Percentiles rank a stretch among this genome's conserved stretches.
These are phyloP conservation scores for Callinectes sapidus DNA, from an alignment of 2,888 invertebrate genomes.

Conservation along the genomic window DNA sequence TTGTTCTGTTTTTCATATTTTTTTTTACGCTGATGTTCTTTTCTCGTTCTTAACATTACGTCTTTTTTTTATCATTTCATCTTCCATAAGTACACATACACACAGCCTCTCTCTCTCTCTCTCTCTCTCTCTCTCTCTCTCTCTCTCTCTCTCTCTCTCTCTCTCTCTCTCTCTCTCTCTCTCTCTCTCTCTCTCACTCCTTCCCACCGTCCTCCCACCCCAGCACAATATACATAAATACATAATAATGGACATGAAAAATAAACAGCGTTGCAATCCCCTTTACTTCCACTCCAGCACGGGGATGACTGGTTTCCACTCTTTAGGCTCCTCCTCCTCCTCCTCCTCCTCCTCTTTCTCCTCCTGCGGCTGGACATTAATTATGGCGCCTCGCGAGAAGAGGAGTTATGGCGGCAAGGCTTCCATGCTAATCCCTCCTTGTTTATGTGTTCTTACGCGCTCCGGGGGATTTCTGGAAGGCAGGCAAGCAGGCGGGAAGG, in stretches of 20 bases:
- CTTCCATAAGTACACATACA: neutral
- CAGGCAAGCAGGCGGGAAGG: neutral
- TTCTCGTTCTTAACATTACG: no score
- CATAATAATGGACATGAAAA: slow-evolving; percentile 21
- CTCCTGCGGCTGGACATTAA: slow-evolving; percentile 29
- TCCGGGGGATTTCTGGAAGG: slow-evolving; percentile 16
- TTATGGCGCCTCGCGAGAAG: neutral
- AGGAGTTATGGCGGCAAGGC: slow-evolving; percentile 22
- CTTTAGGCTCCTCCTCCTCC: neutral
- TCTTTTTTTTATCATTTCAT: neutral
- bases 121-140: slow-evolving; percentile 25
- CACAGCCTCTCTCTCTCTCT: neutral
- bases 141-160: slow-evolving; percentile 25
- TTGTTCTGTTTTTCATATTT: no score
- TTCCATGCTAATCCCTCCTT: slow-evolving; percentile 29
- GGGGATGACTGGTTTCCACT: neutral
- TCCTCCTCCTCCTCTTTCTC: slow-evolving; percentile 26
- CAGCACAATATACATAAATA: neutral
- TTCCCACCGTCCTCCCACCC: neutral
- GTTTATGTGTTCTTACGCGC: slow-evolving; percentile 26
- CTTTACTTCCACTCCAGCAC: neutral
- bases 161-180: slow-evolving; percentile 25
- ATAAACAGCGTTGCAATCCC: neutral
- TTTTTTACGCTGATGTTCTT: no score
- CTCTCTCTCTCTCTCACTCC: neutral